Conservation (phyloP, 2,888 invertebrate species). For the Drosophila ezoana region DNA sequence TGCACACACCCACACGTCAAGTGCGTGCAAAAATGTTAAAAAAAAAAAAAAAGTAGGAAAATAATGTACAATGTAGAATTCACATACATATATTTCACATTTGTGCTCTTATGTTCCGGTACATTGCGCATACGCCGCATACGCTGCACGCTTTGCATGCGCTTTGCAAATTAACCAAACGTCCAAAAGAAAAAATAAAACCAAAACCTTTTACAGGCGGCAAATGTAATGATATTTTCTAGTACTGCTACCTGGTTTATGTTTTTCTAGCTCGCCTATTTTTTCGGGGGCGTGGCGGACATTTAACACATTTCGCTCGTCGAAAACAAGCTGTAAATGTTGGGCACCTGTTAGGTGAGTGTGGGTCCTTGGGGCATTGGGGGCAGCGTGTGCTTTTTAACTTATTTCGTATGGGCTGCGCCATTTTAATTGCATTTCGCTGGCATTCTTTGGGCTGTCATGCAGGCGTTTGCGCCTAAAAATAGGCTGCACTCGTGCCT, state of each 20-base stretch:
- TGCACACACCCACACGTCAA: slow-evolving; percentile 19
- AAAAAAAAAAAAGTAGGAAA: slow-evolving; percentile 9
- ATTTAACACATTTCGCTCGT: slow-evolving; percentile 73
- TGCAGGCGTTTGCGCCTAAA: slow-evolving; percentile 67
- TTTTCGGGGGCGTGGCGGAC: slow-evolving; percentile 63
- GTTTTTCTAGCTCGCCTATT: neutral
- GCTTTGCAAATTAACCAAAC: slow-evolving; percentile 72
- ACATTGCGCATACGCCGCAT: slow-evolving; percentile 73
- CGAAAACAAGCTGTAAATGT: slow-evolving; percentile 77
- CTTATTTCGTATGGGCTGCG: slow-evolving; percentile 52
- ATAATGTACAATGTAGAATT: slow-evolving; percentile 40
- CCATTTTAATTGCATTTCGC: slow-evolving; percentile 77
- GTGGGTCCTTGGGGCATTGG: too few relatives aligned
- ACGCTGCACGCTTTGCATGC: slow-evolving; percentile 66
- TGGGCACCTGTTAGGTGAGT: slow-evolving; percentile 42
- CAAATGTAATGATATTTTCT: slow-evolving; percentile 52
- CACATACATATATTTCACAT: slow-evolving; percentile 46
- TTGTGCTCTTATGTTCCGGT: slow-evolving; percentile 26
- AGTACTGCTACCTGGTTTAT: slow-evolving; percentile 9
- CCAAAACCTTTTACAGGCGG: slow-evolving; percentile 36
- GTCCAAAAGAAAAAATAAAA: slow-evolving; percentile 26
- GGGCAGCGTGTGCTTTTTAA: slow-evolving; percentile 39
- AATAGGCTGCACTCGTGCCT: slow-evolving; percentile 62
- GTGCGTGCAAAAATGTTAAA: slow-evolving; percentile 74
- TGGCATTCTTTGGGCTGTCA: slow-evolving; percentile 57